A percentile compares a stretch with the other conserved stretches of the same genome.
These are phyloP conservation scores for Carterocephalus palaemon DNA, from an alignment of 2,888 invertebrate genomes.

Conservation along the genomic window DNA sequence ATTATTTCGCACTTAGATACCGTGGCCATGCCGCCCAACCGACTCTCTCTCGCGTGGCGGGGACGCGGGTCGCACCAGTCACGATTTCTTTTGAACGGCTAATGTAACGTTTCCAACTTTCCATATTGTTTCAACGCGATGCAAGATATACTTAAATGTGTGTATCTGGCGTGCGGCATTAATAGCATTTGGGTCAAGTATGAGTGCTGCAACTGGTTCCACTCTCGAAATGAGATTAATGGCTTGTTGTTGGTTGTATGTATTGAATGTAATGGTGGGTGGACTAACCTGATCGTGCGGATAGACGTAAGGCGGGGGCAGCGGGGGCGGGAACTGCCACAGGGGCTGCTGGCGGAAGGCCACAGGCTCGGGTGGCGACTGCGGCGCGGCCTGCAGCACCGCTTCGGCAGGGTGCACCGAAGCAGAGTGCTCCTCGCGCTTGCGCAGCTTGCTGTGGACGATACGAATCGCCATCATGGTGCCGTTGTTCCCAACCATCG, in stretches of 20 bases:
- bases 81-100: conserved; percentile 65
- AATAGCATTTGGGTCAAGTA: conserved; percentile 66
- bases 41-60: conserved; percentile 69
- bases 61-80: conserved; percentile 63
- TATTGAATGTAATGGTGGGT: conserved; percentile 29
- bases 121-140: conserved; percentile 44
- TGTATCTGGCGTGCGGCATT: conserved; percentile 45
- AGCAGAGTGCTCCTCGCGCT: conserved; percentile 88
- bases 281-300: conserved; percentile 87
- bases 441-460: conserved; percentile 93
- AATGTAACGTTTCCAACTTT: conserved; percentile 54
- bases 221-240: conserved; percentile 46
- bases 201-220: conserved; percentile 54
- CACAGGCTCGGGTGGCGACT: conserved; percentile 75
- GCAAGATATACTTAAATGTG: conserved; percentile 39
- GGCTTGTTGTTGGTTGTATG: conserved; percentile 23
- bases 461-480: conserved; percentile 93
- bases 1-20: conserved; percentile 71
- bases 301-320: conserved; percentile 87
- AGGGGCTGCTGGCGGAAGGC: conserved; percentile 84
- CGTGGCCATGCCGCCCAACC: conserved; percentile 52
- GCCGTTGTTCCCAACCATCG: conserved; percentile 92
- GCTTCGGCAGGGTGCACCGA: conserved; percentile 84
- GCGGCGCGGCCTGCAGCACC: conserved; percentile 79
- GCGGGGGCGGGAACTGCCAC: conserved; percentile 91